phyloP scores from a whole-genome alignment of 2,797 vertebrate species.

The Zenarchopterus dispar region DNA sequence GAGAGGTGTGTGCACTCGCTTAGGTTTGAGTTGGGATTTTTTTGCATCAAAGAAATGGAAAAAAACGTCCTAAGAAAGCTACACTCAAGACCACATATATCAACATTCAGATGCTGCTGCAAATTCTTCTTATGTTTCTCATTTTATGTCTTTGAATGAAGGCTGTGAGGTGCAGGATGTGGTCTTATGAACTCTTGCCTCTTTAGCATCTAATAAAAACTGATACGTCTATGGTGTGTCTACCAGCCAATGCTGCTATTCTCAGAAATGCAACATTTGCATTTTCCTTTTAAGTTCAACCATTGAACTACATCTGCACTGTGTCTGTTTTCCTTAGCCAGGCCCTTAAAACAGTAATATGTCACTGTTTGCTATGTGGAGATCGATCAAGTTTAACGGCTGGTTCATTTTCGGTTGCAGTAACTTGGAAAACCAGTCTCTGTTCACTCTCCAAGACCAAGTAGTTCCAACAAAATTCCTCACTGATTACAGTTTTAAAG shows the following conservation, averaged over 20 bases:
- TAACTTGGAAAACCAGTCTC: conserved; percentile 17
- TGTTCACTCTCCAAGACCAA: conserved; percentile 19
- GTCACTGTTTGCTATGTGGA: conserved; percentile 35
- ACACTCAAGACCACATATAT: conserved; percentile 16
- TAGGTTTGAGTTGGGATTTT: conserved; percentile 28
- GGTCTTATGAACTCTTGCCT: conserved; percentile 1
- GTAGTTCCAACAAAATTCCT: conserved; percentile 34
- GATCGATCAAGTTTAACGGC: conserved; percentile 21
- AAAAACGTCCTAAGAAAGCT: conserved; percentile 10
- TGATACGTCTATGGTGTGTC: neutral
- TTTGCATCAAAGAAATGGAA: conserved; percentile 29
- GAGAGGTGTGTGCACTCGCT: conserved; percentile 37
- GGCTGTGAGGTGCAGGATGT: too few relatives aligned
- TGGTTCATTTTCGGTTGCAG: conserved; percentile 19
- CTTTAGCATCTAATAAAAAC: conserved; percentile 25
- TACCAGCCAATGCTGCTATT: neutral
- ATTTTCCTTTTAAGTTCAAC: conserved; percentile 25
- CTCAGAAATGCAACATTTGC: conserved; percentile 15
- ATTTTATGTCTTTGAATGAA: neutral
- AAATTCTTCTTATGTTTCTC: conserved; percentile 10
- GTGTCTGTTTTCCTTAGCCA: conserved; percentile 21
- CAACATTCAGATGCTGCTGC: conserved; percentile 3
- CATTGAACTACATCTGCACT: conserved; percentile 27
- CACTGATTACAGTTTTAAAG: conserved; percentile 36
- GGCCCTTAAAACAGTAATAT: conserved; percentile 19